phyloP scores from a whole-genome alignment of 2,888 invertebrate species.

The Mantis religiosa region DNA sequence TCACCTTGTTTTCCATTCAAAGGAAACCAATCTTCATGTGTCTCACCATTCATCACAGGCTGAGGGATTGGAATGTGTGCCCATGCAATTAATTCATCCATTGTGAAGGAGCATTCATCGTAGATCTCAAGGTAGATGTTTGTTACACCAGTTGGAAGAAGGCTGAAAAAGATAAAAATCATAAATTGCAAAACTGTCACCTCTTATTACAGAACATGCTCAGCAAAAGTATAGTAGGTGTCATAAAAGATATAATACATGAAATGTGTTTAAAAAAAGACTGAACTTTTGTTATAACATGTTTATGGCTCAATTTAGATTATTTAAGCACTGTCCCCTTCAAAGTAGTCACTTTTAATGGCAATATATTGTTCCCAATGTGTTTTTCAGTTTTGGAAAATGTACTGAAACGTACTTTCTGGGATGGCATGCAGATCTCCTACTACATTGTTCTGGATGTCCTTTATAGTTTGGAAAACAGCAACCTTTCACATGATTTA shows the following conservation, averaged over 20 bases:
- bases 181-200: background rate
- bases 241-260: background rate
- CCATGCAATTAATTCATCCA: conserved; percentile 95
- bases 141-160: conserved; percentile 83
- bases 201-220: background rate
- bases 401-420: no score
- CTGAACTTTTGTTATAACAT: no score
- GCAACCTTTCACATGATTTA: no score
- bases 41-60: conserved; percentile 79
- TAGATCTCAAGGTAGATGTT: conserved; percentile 89
- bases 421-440: no score
- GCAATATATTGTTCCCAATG: no score
- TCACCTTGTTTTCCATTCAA: conserved; percentile 94
- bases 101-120: conserved; percentile 94
- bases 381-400: no score
- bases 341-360: no score
- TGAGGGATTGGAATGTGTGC: conserved; percentile 83
- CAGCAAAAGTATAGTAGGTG: no score
- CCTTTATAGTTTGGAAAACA: no score
- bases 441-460: no score
- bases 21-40: conserved; percentile 92
- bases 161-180: conserved; percentile 49
- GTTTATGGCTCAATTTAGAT: no score
- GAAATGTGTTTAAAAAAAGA: background rate
- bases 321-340: no score